phyloP scores from a whole-genome alignment of 2,888 invertebrate species.

The Anorthoa munda region DNA sequence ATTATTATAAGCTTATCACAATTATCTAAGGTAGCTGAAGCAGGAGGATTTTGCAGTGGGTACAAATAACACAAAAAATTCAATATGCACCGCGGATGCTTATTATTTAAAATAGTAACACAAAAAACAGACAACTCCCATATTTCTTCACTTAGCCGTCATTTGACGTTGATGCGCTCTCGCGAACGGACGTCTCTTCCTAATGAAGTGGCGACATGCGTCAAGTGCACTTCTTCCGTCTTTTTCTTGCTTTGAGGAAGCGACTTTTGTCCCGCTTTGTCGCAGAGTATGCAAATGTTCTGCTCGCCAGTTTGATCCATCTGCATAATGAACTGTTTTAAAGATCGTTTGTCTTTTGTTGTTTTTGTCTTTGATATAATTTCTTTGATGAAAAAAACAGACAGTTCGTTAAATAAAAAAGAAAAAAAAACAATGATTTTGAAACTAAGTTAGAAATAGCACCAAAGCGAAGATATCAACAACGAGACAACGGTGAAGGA shows the following conservation, averaged over 20 bases:
- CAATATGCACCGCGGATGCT: constrained; percentile 4
- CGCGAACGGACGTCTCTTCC: constrained; percentile 74
- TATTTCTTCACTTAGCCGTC: constrained; percentile 66
- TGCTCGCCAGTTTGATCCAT: constrained; percentile 76
- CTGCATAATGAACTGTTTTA: constrained; percentile 80
- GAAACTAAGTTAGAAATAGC: too few relatives aligned
- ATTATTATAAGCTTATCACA: too few relatives aligned
- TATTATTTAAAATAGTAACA: constrained; percentile 27
- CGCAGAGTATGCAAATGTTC: constrained; percentile 69
- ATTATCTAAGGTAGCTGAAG: neutral
- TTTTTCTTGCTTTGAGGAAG: constrained; percentile 66
- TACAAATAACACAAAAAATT: neutral
- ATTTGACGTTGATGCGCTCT: constrained; percentile 68
- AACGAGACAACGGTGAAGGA: too few relatives aligned
- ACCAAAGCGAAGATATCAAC: neutral
- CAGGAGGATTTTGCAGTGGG: too few relatives aligned
- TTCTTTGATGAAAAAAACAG: constrained; percentile 37
- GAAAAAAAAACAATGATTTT: neutral
- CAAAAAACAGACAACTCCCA: constrained; percentile 56
- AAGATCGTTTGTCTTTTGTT: constrained; percentile 64
- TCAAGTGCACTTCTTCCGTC: constrained; percentile 73
- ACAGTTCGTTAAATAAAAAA: neutral
- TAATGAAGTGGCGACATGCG: constrained; percentile 82
- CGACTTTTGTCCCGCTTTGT: constrained; percentile 67
- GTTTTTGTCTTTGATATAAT: constrained; percentile 17